phyloP scores from a whole-genome alignment of 2,797 vertebrate genomes.

The Avahi laniger region DNA sequence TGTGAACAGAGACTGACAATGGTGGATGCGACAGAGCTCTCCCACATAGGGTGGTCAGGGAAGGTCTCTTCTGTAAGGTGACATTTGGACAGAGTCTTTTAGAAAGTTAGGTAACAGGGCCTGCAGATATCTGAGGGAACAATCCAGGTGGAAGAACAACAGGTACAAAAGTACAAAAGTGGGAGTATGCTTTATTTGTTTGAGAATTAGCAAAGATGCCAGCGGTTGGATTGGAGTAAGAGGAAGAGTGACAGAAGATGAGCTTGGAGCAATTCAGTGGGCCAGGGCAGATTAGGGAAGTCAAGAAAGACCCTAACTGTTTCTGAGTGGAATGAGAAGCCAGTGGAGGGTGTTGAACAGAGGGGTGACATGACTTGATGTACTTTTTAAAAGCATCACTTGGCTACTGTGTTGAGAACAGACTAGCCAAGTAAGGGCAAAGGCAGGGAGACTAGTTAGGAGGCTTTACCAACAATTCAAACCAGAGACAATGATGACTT shows the following conservation, averaged over 20 bases:
- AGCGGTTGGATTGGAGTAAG: not conserved
- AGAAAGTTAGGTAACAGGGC: not conserved
- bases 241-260: not conserved
- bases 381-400: not conserved
- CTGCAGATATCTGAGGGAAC: not conserved
- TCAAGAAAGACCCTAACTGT: not conserved
- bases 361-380: not conserved
- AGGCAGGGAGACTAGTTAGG: not conserved
- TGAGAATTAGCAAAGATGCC: not conserved
- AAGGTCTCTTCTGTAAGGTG: not conserved
- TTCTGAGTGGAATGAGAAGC: not conserved
- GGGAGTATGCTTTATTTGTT: not conserved
- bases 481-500: not conserved
- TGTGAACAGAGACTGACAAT: not conserved
- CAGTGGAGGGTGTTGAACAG: not conserved
- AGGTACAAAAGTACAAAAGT: not conserved
- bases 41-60: not conserved
- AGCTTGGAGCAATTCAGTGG: not conserved
- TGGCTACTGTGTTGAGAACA: not conserved
- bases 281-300: not conserved
- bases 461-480: not conserved
- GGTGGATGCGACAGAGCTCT: not conserved
- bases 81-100: not conserved
- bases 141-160: not conserved
- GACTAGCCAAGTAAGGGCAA: not conserved